Percentiles rank a stretch among this genome's conserved stretches.
Conservation (phyloP, 2,888 invertebrate species). For the Escarpia spicata region DNA sequence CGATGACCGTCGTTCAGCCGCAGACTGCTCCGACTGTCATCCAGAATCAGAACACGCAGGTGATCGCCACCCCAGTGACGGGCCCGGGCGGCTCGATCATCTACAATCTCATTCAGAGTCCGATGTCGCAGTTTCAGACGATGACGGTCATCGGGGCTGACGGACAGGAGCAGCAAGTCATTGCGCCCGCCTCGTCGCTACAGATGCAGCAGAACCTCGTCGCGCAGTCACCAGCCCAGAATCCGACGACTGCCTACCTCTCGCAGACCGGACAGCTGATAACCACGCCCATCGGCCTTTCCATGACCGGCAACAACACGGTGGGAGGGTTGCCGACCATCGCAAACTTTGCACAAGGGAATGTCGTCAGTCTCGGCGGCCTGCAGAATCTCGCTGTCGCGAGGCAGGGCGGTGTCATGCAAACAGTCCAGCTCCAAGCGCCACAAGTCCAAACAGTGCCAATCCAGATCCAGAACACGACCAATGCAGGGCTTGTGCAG, state of each 20-base stretch:
- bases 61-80: slow-evolving; percentile 56
- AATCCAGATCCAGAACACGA: slow-evolving; percentile 88
- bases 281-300: background rate
- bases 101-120: slow-evolving; percentile 68
- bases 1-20: background rate
- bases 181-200: slow-evolving; percentile 7
- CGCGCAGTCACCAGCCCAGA: slow-evolving; percentile 10
- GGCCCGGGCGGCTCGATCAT: slow-evolving; percentile 65
- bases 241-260: slow-evolving; percentile 12
- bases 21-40: background rate
- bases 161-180: slow-evolving; percentile 81
- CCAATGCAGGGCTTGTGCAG: slow-evolving; percentile 84
- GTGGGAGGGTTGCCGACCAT: slow-evolving; percentile 19
- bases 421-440: slow-evolving; percentile 31
- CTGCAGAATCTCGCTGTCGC: slow-evolving; percentile 17
- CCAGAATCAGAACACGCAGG: slow-evolving; percentile 44
- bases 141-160: slow-evolving; percentile 78
- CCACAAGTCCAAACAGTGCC: slow-evolving; percentile 67
- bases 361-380: background rate
- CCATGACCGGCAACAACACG: background rate
- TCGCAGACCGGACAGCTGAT: background rate
- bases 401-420: slow-evolving; percentile 26
- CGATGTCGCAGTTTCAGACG: slow-evolving; percentile 79
- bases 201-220: background rate
- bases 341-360: background rate